Base-by-base conservation (phyloP, 2,113 vertebrate genomes). In the Trematomus loennbergii region DNA sequence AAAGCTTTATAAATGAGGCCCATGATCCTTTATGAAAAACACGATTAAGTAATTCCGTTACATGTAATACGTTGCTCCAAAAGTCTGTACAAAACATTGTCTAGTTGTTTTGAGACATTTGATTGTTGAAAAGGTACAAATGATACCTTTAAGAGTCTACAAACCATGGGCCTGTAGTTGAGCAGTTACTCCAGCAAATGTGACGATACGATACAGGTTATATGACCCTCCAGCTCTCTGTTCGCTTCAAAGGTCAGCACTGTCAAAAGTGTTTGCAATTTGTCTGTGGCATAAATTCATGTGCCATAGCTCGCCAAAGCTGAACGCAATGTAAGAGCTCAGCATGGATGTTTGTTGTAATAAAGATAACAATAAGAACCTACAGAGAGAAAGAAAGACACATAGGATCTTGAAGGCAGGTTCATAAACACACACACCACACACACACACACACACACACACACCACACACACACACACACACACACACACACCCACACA, bases 141-240 rank as follows among this genome's bases (percentile, higher is more conserved):
- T 40, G 5, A 6, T 40, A 40, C 36, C 36, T 40, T 29, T 8
- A 40, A 55, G 40, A 29, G 17, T 12, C 43, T 48, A 54, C 2
- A 29, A 29, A 58, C 54, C 53, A 12, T 0, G 43, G 1, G 12
- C 48, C 55, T 59, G 54, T 33, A 29, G 17, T 54, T 49, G 11
- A 45, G 45, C 17, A 36, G 54, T 33, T 40, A 36, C 55, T 17
- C 20, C 29, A 22, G 29, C 46, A 50, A 16, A 36, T 22, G 16
- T 55, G 66, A 11, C 4, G 36, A 36, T 45, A 18, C 0, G 5
- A 20, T 45, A 62, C 5, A n/a, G 6, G 43, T 58, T 46, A 57
- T 57, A 57, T 45, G 68, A 46, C 67, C 54, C 67, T 57, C 53
- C 67, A 70, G 67, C 54, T 71, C 53, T 29, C 40, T 46, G 68